These are phyloP conservation scores for Machaerirhynchus nigripectus DNA, from an alignment of 2,113 vertebrate species.

Conservation along the genomic window DNA sequence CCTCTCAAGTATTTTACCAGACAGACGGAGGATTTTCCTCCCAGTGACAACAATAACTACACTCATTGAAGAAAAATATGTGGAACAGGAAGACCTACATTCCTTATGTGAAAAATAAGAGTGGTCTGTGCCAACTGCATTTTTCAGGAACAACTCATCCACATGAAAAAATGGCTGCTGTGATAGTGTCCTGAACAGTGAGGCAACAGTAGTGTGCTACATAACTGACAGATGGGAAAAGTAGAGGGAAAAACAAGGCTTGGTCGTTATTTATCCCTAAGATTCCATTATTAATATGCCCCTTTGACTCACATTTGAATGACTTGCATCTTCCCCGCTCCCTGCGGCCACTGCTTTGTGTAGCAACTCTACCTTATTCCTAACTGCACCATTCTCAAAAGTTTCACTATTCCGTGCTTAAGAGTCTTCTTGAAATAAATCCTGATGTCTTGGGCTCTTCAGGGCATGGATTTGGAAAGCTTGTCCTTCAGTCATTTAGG, in stretches of 20 bases:
- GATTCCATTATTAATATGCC: background rate
- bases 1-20: slow-evolving; percentile 46
- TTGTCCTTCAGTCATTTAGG: background rate
- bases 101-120: slow-evolving; percentile 52
- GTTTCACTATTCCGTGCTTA: background rate
- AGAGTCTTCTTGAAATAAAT: background rate
- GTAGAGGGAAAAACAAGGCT: background rate
- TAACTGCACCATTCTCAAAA: background rate
- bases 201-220: background rate
- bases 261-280: background rate
- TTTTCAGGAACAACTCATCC: slow-evolving; percentile 40
- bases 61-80: slow-evolving; percentile 53
- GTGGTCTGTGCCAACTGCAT: slow-evolving; percentile 20
- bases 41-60: slow-evolving; percentile 53
- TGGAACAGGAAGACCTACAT: slow-evolving; percentile 58
- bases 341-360: background rate
- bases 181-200: background rate
- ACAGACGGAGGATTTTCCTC: slow-evolving; percentile 47
- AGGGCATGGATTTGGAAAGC: background rate
- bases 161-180: slow-evolving; percentile 23
- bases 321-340: background rate
- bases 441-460: background rate
- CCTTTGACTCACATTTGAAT: background rate
- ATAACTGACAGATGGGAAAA: background rate
- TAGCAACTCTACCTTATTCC: background rate